phyloP scores from a whole-genome alignment of 92 coral and sea anemone species.

The Palythoa caribaeorum region DNA sequence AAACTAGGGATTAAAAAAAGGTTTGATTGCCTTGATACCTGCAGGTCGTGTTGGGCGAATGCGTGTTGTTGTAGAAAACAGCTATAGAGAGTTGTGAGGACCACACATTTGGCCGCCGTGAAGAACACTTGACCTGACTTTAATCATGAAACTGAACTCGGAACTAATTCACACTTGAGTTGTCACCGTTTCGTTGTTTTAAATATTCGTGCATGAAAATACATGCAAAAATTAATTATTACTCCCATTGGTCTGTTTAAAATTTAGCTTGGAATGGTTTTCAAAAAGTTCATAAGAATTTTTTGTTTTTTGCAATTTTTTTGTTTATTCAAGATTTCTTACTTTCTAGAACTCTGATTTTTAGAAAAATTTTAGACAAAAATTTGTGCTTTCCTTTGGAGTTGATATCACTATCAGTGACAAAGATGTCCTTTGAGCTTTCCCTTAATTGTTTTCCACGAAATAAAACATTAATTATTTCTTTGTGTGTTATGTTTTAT shows the following conservation, averaged over 20 bases:
- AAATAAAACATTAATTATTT: too few species aligned
- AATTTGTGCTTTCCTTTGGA: too few species aligned
- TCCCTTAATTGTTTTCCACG: too few species aligned
- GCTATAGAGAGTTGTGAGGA: not conserved
- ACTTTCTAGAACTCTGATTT: too few species aligned
- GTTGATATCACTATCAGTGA: too few species aligned
- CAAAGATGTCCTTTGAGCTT: too few species aligned
- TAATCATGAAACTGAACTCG: not conserved
- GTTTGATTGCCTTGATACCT: not conserved
- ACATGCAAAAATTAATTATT: not conserved
- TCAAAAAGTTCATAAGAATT: not conserved
- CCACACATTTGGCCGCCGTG: conserved; percentile 11
- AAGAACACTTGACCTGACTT: not conserved
- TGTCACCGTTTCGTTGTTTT: not conserved
- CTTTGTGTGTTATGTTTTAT: too few species aligned
- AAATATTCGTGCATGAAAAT: not conserved
- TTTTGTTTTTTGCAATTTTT: too few species aligned
- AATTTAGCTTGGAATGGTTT: not conserved
- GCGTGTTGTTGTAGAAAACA: not conserved
- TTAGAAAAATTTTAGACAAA: too few species aligned
- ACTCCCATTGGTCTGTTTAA: not conserved
- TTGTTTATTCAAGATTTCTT: too few species aligned
- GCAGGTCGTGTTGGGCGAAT: not conserved
- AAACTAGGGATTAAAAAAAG: not conserved
- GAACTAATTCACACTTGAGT: not conserved